Evolutionary conservation across 2,113 vertebrate species (phyloP), one percentile per base, ranked within the genome.

Genomic region (Amphiprion percula): DNA sequence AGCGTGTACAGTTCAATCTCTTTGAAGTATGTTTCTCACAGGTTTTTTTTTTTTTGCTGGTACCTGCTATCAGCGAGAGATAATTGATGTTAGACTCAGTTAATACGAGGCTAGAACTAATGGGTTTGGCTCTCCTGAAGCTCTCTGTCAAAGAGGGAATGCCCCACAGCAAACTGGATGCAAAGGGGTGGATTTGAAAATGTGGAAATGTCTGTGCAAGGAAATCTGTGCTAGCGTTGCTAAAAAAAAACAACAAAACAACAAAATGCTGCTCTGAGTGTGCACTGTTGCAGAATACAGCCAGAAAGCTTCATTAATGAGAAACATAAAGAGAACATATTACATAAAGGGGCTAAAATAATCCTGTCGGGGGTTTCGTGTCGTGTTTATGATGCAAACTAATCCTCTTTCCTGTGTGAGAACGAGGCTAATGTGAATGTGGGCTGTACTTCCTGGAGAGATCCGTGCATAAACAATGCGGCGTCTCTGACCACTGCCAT

Each of bases 341-440:
- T 68, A 74, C 69, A 79, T 73, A 62, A 86, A 87, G 77, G 24
- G 52, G 64, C 66, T 74, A 74, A 74, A 91, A 80, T 86, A 88
- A 88, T 88, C 85, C 88, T 65, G 77, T 79, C 21, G 53, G 81
- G 61, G 63, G 63, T 77, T 89, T 87, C 66, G 66, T 83, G 84
- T 77, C 59, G 63, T 80, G 79, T 90, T 74, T 77, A 70, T 69
- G 74, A 80, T 77, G 76, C 62, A 87, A 65, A 77, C 76, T 88
- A 92, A 93, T 93, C 88, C 77, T 80, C 79, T 91, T 90, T 88
- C 30, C 52, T 68, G 49, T 74, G 73, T 88, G 65, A 87, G 77
- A 88, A 74, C 47, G 28, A 77, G 68, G 78, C 77, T 88, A 85
- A 92, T 90, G 71, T 79, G 64, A 83, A 90, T 62, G 82, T 37